Evolutionary conservation across 2,113 vertebrate genomes (phyloP), one percentile per base, ranked within the genome.

Genomic region (Actinemys pallida): DNA sequence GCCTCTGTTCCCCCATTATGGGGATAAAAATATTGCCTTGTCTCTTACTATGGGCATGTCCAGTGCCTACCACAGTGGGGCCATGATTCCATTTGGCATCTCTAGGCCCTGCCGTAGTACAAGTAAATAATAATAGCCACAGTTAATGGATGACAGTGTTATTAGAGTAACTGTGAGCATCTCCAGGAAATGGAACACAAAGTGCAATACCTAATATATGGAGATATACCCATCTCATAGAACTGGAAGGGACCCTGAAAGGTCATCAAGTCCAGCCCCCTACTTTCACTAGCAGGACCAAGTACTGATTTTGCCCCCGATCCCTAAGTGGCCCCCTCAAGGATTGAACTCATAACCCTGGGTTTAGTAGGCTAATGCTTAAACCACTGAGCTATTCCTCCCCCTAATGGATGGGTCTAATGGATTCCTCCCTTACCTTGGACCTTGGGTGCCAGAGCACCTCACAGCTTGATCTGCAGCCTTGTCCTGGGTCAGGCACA

Each of bases 11-110:
- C 72, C 14, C 80, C 31, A 8, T 50, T 56, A 2, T 54, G 16
- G 22, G 14, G 52, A 20, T 47, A 31, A 62, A 59, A 87, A 87
- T 53, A 16, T 24, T 54, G 17, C 29, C 72, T 45, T 19, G 4
- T 94, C 90, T 84, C 62, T 49, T 52, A 24, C n/a, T 45, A 35
- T 0, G 0, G 24, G 22, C 1, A 0, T 1, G 19, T 65, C 25
- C 1, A 2, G 54, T 72, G 10, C 79, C 62, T 52, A 35, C 54
- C 31, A 12, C 87, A 92, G 54, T 78, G 75, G 39, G 27, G 8
- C 19, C 47, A 47, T 19, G 50, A 1, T 13, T 17, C 42, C 47
- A 2, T 54, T 29, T 20, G 84, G 50, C 85, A 39, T 86, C 81
- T 65, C 1, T 1, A n/a, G 90, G 22, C 50, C 2, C 75, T 69